Conservation (phyloP, 2,113 vertebrate species). For the Polypterus bichir region DNA sequence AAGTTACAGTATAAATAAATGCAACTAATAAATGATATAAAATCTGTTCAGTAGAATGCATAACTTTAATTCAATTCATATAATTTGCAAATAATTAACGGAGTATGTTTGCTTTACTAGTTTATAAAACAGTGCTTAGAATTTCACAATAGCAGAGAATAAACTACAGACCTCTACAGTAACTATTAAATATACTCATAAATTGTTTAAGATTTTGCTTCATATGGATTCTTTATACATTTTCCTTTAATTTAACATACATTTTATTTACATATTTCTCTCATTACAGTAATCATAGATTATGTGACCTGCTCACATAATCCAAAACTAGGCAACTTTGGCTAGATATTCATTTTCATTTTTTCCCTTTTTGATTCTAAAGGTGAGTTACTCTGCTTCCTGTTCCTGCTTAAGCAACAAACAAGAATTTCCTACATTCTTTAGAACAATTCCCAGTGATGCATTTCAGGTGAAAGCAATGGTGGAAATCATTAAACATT, state of each 20-base stretch:
- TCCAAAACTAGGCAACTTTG: neutral
- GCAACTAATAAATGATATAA: neutral
- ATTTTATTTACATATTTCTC: neutral
- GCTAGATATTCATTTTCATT: neutral
- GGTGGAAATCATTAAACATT: slow-evolving; percentile 40
- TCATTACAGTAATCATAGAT: neutral
- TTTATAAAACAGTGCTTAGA: too few species aligned
- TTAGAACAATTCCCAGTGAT: slow-evolving; percentile 53
- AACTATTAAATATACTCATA: too few species aligned
- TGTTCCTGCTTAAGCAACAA: slow-evolving; percentile 50
- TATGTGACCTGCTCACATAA: neutral
- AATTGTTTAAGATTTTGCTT: neutral
- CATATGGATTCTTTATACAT: neutral
- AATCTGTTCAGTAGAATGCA: too few species aligned
- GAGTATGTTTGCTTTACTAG: too few species aligned
- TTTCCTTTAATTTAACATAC: neutral
- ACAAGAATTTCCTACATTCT: slow-evolving; percentile 38
- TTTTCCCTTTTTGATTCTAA: neutral
- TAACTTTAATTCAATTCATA: too few species aligned
- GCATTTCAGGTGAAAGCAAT: slow-evolving; percentile 43
- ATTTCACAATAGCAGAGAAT: too few species aligned
- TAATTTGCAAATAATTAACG: too few species aligned
- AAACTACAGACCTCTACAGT: too few species aligned
- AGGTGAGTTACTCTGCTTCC: slow-evolving; percentile 55
- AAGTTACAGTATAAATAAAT: neutral